Percentiles rank a stretch among this genome's conserved stretches.
Conservation (phyloP, 2,113 vertebrate species). For the Dipodomys spectabilis region DNA sequence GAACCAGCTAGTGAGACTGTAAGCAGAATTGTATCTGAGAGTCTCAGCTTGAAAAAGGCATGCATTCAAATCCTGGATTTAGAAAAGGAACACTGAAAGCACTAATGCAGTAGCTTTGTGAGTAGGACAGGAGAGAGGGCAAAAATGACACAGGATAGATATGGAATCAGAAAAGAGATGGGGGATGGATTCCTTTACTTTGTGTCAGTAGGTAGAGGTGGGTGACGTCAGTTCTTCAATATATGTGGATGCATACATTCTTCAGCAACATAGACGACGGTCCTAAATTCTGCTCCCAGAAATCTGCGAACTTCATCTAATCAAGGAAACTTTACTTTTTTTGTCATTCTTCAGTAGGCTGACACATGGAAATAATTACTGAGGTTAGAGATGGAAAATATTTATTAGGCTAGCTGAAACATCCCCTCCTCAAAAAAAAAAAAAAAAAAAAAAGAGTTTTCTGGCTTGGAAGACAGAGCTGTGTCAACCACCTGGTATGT, state of each 20-base stretch:
- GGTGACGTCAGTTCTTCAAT: not conserved
- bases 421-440: slow-evolving; percentile 12
- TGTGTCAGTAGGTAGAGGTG: not conserved
- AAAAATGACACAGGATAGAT: not conserved
- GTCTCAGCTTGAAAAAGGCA: slow-evolving; percentile 29
- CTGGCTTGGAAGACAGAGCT: not conserved
- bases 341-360: slow-evolving; percentile 61
- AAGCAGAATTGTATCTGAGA: not conserved
- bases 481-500: not conserved
- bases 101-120: not conserved
- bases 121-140: fast-evolving
- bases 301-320: slow-evolving; percentile 18
- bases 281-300: slow-evolving; percentile 8
- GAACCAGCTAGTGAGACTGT: not conserved
- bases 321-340: slow-evolving; percentile 66
- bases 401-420: slow-evolving; percentile 69
- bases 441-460: too few species aligned
- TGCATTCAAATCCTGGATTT: not conserved
- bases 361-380: slow-evolving; percentile 69
- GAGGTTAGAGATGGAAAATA: slow-evolving; percentile 71
- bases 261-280: not conserved
- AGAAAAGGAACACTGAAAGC: not conserved
- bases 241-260: not conserved
- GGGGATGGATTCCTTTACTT: not conserved
- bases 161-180: not conserved